Conservation (phyloP, 1,140 invertebrate genomes). For the Panagrolaimus sp. region DNA sequence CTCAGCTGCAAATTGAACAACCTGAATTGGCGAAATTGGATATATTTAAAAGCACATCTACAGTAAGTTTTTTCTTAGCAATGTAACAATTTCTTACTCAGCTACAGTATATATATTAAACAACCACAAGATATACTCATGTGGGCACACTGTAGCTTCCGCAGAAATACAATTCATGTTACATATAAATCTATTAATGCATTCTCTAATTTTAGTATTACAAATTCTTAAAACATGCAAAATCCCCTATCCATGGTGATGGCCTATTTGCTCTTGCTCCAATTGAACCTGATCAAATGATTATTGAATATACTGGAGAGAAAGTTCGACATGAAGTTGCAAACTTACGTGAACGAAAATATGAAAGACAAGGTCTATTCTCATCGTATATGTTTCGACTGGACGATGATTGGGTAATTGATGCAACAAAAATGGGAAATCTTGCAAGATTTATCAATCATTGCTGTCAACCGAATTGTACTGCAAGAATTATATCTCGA, state of each 20-base stretch:
- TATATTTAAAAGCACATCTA: constrained; percentile 2
- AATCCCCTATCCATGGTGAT: constrained; percentile 92
- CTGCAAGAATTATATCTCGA: constrained; percentile 94
- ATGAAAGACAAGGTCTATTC: constrained; percentile 88
- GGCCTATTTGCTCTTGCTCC: constrained; percentile 94
- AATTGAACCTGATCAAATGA: constrained; percentile 91
- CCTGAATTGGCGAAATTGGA: not conserved
- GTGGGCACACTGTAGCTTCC: no score
- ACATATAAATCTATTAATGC: not conserved
- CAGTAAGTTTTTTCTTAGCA: not conserved
- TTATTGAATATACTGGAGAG: constrained; percentile 96
- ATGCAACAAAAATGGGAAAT: constrained; percentile 94
- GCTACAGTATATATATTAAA: no score
- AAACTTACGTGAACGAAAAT: constrained; percentile 83
- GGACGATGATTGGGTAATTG: constrained; percentile 68
- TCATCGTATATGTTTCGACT: constrained; percentile 93
- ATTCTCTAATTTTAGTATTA: not conserved
- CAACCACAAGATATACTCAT: no score
- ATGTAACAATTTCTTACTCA: no score
- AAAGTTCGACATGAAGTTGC: constrained; percentile 85
- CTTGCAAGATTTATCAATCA: constrained; percentile 96
- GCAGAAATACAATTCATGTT: no score
- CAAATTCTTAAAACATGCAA: not conserved
- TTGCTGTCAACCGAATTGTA: constrained; percentile 97
- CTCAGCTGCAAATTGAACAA: not conserved